Percentiles rank a stretch among this genome's conserved stretches.
Conservation (phyloP, 2,797 vertebrate species). For the Manis crassicaudata region DNA sequence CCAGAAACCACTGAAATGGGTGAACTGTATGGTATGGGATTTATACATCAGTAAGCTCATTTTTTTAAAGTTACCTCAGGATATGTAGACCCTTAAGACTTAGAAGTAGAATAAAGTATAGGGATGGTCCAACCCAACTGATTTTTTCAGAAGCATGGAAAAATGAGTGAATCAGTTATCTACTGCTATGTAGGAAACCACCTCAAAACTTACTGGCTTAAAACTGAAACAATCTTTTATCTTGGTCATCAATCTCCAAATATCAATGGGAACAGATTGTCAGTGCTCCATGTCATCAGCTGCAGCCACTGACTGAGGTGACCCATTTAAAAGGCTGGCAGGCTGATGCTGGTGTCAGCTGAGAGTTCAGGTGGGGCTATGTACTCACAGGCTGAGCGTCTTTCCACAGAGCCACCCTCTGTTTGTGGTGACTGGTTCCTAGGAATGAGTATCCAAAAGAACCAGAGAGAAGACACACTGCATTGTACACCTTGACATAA, state of each 20-base stretch:
- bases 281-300: background rate
- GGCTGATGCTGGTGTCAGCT: background rate
- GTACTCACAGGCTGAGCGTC: background rate
- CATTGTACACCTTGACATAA: too few species aligned
- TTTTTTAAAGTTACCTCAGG: background rate
- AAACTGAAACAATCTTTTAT: background rate
- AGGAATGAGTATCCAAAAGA: background rate
- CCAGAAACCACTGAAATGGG: background rate
- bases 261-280: background rate
- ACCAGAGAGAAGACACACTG: background rate
- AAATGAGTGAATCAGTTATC: background rate
- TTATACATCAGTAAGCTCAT: background rate
- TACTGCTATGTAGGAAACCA: background rate
- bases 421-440: background rate
- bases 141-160: background rate
- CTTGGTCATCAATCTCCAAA: background rate
- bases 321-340: background rate
- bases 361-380: background rate
- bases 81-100: background rate
- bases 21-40: background rate
- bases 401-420: rapidly evolving
- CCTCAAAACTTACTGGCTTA: background rate
- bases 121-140: background rate
- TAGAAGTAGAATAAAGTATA: background rate
- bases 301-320: background rate